These are phyloP conservation scores for Ischnus inquisitorius DNA, from an alignment of 2,888 invertebrate genomes.

Conservation along the genomic window DNA sequence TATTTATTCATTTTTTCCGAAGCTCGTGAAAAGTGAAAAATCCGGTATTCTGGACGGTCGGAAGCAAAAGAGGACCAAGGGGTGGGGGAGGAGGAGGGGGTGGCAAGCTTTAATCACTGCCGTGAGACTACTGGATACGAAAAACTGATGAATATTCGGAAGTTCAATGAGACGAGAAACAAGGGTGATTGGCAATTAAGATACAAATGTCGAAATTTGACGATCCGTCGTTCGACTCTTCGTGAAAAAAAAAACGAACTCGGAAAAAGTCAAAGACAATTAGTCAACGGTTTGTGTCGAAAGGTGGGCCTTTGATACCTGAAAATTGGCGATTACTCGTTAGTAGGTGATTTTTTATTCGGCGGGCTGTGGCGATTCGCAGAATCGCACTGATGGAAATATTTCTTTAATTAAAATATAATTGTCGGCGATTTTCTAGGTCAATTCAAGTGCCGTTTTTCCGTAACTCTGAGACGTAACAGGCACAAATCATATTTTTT, in stretches of 20 bases:
- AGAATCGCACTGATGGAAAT: background rate
- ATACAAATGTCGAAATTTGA: background rate
- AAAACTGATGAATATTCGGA: background rate
- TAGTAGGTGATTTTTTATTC: background rate
- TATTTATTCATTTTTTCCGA: conserved; percentile 79
- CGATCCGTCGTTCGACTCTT: background rate
- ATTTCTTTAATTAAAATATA: background rate
- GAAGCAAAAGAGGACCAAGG: no score
- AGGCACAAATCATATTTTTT: no score
- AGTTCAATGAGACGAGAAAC: background rate
- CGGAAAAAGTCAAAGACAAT: background rate
- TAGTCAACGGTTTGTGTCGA: background rate
- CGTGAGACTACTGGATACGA: background rate
- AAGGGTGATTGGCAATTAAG: background rate
- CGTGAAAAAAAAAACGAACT: background rate
- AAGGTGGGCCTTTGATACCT: background rate
- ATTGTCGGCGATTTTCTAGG: background rate
- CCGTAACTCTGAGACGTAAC: no score
- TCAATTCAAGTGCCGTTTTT: background rate
- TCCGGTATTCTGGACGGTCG: conserved; percentile 45
- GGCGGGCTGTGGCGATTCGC: background rate
- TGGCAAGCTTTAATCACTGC: conserved; percentile 45
- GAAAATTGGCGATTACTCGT: background rate
- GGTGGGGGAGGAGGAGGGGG: no score
- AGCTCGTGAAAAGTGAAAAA: conserved; percentile 67